Conservation (phyloP, 1,140 invertebrate species). For the Alviniconcha marisindica region DNA sequence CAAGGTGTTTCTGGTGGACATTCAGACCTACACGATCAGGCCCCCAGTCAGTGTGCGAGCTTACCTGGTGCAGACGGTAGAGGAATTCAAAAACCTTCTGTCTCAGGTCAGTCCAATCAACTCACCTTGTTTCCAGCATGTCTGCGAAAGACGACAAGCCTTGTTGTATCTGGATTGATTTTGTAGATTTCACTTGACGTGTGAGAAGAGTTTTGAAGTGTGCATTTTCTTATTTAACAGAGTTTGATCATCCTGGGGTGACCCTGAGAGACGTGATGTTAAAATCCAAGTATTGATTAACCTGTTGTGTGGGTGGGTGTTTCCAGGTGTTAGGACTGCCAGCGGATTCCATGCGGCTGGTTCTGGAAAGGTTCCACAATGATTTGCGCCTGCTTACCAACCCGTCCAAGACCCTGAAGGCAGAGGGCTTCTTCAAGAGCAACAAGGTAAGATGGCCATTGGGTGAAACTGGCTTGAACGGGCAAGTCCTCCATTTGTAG, state of each 20-base stretch:
- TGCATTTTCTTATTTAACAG: too few relatives aligned
- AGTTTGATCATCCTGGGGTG: too few relatives aligned
- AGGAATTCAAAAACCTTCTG: conserved; percentile 80
- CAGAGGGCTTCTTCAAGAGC: conserved; percentile 77
- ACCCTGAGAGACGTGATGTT: too few relatives aligned
- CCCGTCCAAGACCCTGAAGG: conserved; percentile 77
- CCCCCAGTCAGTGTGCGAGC: conserved; percentile 81
- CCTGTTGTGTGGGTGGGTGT: background rate
- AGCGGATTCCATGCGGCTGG: conserved; percentile 77
- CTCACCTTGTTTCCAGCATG: too few relatives aligned
- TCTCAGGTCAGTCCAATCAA: conserved; percentile 73
- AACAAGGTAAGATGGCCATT: conserved; percentile 79
- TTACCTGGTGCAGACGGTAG: conserved; percentile 79
- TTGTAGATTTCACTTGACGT: too few relatives aligned
- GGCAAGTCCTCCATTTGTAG: too few relatives aligned
- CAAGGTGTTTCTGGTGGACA: conserved; percentile 82
- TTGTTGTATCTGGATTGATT: too few relatives aligned
- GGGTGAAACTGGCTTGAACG: too few relatives aligned
- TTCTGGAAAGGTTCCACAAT: conserved; percentile 77
- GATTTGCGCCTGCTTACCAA: conserved; percentile 77
- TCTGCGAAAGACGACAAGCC: too few relatives aligned
- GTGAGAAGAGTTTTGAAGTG: too few relatives aligned
- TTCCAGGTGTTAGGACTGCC: conserved; percentile 76
- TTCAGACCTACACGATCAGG: conserved; percentile 80
- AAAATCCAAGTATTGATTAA: too few relatives aligned